phyloP scores from a whole-genome alignment of 2,888 invertebrate genomes.

The Phrixothrix hirtus region DNA sequence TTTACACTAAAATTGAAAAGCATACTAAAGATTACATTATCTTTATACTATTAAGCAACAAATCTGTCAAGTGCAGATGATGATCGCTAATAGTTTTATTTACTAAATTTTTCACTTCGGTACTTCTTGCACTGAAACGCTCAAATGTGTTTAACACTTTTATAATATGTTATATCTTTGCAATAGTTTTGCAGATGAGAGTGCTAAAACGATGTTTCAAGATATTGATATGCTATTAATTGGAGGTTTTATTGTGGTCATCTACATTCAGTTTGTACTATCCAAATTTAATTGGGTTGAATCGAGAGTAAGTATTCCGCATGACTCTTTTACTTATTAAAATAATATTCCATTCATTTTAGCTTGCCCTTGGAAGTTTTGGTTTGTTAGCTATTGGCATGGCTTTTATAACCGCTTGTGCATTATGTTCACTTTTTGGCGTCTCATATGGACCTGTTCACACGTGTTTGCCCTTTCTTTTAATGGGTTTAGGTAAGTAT shows the following conservation, averaged over 20 bases:
- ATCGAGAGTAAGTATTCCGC: slow-evolving; percentile 60
- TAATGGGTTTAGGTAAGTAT: slow-evolving; percentile 70
- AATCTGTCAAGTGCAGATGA: too few relatives aligned
- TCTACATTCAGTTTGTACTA: slow-evolving; percentile 73
- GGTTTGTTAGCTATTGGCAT: slow-evolving; percentile 74
- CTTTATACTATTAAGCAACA: too few relatives aligned
- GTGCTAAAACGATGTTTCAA: slow-evolving; percentile 69
- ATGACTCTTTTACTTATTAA: too few relatives aligned
- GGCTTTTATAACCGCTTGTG: slow-evolving; percentile 72
- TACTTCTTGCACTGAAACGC: too few relatives aligned
- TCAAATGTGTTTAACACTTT: background rate
- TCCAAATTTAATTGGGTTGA: slow-evolving; percentile 77
- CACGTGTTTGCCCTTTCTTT: slow-evolving; percentile 77
- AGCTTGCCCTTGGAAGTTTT: slow-evolving; percentile 68
- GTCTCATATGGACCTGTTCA: slow-evolving; percentile 81
- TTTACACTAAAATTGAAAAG: too few relatives aligned
- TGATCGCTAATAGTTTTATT: too few relatives aligned
- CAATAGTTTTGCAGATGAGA: slow-evolving; percentile 74
- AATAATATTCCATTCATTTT: too few relatives aligned
- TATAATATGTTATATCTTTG: background rate
- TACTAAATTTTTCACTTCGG: too few relatives aligned
- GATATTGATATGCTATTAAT: slow-evolving; percentile 70
- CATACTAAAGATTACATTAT: too few relatives aligned
- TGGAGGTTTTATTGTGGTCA: slow-evolving; percentile 72
- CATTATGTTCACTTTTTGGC: slow-evolving; percentile 71